Percentiles rank a stretch among this genome's conserved stretches.
phyloP scores from a whole-genome alignment of 2,888 invertebrate genomes.

The Drosophila conformis region DNA sequence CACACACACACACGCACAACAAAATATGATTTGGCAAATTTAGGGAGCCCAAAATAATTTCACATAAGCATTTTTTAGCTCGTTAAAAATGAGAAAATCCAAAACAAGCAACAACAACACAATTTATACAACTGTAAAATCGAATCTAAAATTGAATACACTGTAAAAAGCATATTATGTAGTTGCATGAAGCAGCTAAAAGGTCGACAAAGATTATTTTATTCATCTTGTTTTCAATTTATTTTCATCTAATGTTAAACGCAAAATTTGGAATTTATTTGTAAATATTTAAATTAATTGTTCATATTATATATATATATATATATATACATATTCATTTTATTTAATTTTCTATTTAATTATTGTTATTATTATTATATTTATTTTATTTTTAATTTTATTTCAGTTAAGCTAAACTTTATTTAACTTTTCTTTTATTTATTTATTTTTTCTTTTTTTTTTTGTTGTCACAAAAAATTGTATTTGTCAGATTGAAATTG shows the following conservation, averaged over 20 bases:
- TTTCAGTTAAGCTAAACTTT: no score
- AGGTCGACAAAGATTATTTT: rapidly evolving
- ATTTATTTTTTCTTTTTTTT: no score
- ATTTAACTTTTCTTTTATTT: no score
- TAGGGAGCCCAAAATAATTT: neutral
- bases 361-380: no score
- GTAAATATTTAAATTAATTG: neutral
- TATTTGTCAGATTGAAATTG: no score
- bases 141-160: neutral
- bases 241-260: neutral
- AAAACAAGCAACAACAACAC: neutral
- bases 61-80: neutral
- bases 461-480: no score
- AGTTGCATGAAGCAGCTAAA: neutral
- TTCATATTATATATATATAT: neutral
- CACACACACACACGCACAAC: neutral
- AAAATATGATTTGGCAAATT: neutral
- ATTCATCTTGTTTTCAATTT: neutral
- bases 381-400: no score
- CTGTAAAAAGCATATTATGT: neutral
- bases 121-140: neutral
- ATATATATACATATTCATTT: no score
- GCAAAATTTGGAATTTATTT: neutral
- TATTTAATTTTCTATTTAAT: no score
- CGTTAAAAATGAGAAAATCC: neutral